phyloP scores from a whole-genome alignment of 2,888 invertebrate genomes.

The Dolichomitus sp. region DNA sequence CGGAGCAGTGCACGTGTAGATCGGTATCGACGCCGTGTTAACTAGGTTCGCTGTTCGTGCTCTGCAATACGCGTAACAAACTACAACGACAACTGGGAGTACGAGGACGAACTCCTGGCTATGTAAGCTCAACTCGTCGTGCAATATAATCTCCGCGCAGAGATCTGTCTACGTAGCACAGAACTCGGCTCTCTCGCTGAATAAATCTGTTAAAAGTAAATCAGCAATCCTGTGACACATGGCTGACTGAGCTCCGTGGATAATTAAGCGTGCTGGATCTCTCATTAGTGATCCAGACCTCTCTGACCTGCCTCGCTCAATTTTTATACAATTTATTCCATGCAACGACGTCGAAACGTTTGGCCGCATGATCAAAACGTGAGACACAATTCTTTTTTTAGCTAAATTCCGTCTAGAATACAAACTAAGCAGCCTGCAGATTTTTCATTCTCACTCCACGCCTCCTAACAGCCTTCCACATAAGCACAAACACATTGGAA shows the following conservation, averaged over 20 bases:
- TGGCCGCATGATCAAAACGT: not conserved
- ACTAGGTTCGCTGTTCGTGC: constrained; percentile 72
- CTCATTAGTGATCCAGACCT: constrained; percentile 56
- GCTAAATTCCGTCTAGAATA: not conserved
- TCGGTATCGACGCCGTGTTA: constrained; percentile 77
- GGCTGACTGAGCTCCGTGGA: constrained; percentile 40
- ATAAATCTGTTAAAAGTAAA: constrained; percentile 52
- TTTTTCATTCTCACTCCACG: constrained; percentile 7
- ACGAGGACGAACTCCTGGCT: constrained; percentile 55
- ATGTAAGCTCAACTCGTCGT: constrained; percentile 56
- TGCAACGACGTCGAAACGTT: not conserved
- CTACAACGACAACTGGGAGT: constrained; percentile 21
- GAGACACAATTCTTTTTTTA: not conserved
- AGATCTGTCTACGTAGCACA: constrained; percentile 52
- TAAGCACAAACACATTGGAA: not conserved
- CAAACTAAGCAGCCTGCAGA: not conserved
- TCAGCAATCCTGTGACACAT: constrained; percentile 46
- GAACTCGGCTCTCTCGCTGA: constrained; percentile 25
- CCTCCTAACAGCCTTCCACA: not conserved
- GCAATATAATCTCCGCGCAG: constrained; percentile 52
- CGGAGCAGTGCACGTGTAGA: constrained; percentile 73
- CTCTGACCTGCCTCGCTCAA: constrained; percentile 29
- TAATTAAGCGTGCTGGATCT: constrained; percentile 53
- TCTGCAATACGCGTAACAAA: constrained; percentile 27
- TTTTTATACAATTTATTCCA: constrained; percentile 13